A percentile compares a stretch with the other conserved stretches of the same genome.
These are phyloP conservation scores for Strigamia crassipes DNA, from an alignment of 2,888 invertebrate genomes.

Conservation along the genomic window DNA sequence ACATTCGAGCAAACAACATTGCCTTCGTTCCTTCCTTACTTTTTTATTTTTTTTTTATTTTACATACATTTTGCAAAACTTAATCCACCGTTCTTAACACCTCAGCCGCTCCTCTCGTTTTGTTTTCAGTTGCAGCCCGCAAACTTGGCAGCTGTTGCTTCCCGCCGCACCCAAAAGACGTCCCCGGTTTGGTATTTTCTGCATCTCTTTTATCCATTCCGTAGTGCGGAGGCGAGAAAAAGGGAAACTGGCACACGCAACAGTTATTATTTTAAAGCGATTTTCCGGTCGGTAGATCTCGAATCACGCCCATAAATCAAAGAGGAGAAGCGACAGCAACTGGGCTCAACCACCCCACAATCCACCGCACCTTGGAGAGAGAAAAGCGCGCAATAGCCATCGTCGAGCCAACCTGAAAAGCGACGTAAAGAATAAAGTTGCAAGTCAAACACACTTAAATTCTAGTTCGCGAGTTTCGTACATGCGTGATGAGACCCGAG, in stretches of 20 bases:
- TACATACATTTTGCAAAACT: neutral
- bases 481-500: neutral
- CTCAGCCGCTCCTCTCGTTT: conserved; percentile 3
- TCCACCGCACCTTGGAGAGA: neutral
- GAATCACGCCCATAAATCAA: conserved; percentile 40
- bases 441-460: conserved; percentile 14
- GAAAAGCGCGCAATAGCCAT: neutral
- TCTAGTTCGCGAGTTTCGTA: neutral
- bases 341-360: conserved; percentile 5
- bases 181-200: conserved; percentile 20
- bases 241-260: conserved; percentile 21
- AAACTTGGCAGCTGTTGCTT: conserved; percentile 42
- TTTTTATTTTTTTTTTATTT: neutral
- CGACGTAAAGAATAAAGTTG: neutral
- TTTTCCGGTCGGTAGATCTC: conserved; percentile 42
- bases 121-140: conserved; percentile 14
- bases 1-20: neutral
- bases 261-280: conserved; percentile 39
- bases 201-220: conserved; percentile 23
- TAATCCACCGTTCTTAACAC: conserved; percentile 20
- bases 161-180: conserved; percentile 12
- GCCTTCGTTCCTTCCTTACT: neutral
- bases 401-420: neutral
- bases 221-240: conserved; percentile 22
- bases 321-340: conserved; percentile 17